Conservation (phyloP, 2,113 vertebrate species). For the human region DNA sequence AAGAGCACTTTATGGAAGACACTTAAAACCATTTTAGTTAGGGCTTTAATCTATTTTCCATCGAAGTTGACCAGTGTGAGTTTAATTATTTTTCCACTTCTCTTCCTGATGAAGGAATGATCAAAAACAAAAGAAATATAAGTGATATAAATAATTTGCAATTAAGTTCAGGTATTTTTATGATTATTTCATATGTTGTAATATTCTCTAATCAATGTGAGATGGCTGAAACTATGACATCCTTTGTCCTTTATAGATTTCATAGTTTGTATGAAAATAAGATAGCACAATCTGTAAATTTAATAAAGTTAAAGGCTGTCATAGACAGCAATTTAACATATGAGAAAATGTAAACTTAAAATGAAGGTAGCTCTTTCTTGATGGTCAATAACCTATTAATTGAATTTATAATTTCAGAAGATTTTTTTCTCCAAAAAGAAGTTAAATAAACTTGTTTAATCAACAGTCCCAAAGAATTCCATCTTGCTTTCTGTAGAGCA, state of each 20-base stretch:
- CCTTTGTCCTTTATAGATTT: not conserved
- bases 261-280: not conserved
- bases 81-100: not conserved
- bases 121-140: not conserved
- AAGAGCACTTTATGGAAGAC: not conserved
- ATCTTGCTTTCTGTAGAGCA: conserved; percentile 48
- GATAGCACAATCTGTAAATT: not conserved
- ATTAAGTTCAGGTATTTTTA: not conserved
- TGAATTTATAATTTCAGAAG: not conserved
- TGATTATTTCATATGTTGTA: not conserved
- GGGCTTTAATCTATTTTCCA: not conserved
- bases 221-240: not conserved
- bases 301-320: not conserved
- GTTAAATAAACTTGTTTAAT: conserved; percentile 52
- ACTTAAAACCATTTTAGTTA: not conserved
- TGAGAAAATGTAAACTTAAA: not conserved
- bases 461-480: conserved; percentile 37
- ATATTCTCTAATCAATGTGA: not conserved
- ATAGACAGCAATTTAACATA: not conserved
- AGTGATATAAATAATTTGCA: not conserved
- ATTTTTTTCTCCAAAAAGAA: not conserved
- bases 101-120: not conserved
- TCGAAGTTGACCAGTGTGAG: not conserved
- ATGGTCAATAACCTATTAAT: not conserved
- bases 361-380: not conserved